These are phyloP conservation scores for Netelia melanura DNA, from an alignment of 2,888 invertebrate genomes.

Conservation along the genomic window DNA sequence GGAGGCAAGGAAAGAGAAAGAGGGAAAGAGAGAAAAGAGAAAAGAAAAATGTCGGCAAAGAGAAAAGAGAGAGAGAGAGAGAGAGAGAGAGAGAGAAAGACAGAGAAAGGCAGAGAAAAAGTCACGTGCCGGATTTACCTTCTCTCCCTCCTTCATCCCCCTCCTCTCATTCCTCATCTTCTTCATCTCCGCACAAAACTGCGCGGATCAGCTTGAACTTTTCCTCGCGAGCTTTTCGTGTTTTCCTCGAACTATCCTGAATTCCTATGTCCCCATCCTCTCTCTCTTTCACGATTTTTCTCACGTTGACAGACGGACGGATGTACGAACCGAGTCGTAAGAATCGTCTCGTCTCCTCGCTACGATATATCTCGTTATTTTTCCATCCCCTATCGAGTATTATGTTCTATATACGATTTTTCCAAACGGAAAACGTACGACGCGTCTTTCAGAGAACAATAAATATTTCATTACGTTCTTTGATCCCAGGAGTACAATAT, in stretches of 20 bases:
- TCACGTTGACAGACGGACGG: slow-evolving; percentile 42
- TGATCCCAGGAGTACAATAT: slow-evolving; percentile 38
- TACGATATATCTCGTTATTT: slow-evolving; percentile 5
- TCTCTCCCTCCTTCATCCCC: slow-evolving; percentile 50
- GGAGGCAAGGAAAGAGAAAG: slow-evolving; percentile 42
- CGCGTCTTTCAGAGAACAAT: slow-evolving; percentile 5
- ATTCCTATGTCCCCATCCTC: neutral
- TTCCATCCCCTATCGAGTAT: neutral
- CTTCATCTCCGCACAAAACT: slow-evolving; percentile 45
- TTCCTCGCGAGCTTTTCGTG: slow-evolving; percentile 35
- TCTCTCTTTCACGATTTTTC: slow-evolving; percentile 1
- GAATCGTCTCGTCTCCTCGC: neutral
- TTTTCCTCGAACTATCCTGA: slow-evolving; percentile 24
- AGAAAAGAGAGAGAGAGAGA: slow-evolving; percentile 36
- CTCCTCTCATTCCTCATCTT: slow-evolving; percentile 53
- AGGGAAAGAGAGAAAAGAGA: slow-evolving; percentile 33
- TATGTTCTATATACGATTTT: neutral
- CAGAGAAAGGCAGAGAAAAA: slow-evolving; percentile 47
- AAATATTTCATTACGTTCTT: slow-evolving; percentile 61
- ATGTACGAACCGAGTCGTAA: neutral
- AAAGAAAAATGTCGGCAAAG: slow-evolving; percentile 7
- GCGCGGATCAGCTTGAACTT: slow-evolving; percentile 54
- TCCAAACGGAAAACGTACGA: neutral
- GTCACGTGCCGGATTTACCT: slow-evolving; percentile 61
- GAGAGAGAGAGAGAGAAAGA: neutral